phyloP scores from a whole-genome alignment of 2,888 invertebrate genomes.

The Agrotis clavis region DNA sequence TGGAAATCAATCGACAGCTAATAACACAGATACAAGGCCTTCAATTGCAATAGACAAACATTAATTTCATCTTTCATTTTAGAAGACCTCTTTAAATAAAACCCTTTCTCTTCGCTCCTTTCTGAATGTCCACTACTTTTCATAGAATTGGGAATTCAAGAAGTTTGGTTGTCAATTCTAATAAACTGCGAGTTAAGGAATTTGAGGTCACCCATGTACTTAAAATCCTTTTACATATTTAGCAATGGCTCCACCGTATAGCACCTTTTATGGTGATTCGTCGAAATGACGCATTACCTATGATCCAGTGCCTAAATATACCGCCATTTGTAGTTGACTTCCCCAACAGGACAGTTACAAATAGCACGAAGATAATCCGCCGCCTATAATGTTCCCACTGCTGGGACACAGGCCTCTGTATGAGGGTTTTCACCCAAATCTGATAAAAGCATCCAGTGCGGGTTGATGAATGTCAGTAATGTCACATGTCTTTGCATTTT shows the following conservation, averaged over 20 bases:
- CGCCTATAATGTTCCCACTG: background rate
- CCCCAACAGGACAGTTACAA: background rate
- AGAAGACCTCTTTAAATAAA: no score
- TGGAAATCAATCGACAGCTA: no score
- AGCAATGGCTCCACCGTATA: background rate
- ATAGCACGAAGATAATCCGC: background rate
- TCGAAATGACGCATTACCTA: background rate
- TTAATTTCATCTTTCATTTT: no score
- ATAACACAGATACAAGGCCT: no score
- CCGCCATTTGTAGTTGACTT: background rate
- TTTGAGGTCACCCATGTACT: background rate
- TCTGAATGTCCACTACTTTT: no score
- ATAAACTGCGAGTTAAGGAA: no score
- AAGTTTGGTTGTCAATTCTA: background rate
- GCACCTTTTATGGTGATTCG: conserved; percentile 3
- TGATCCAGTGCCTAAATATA: background rate
- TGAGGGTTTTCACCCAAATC: background rate
- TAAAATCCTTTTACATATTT: background rate
- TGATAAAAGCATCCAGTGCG: background rate
- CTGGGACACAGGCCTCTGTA: background rate
- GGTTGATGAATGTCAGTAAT: background rate
- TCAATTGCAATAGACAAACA: no score
- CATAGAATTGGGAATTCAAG: no score
- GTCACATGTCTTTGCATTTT: background rate
- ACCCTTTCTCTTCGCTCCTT: no score